Conservation (phyloP, 2,113 vertebrate genomes). For the Greenwoodochromis staneri region DNA sequence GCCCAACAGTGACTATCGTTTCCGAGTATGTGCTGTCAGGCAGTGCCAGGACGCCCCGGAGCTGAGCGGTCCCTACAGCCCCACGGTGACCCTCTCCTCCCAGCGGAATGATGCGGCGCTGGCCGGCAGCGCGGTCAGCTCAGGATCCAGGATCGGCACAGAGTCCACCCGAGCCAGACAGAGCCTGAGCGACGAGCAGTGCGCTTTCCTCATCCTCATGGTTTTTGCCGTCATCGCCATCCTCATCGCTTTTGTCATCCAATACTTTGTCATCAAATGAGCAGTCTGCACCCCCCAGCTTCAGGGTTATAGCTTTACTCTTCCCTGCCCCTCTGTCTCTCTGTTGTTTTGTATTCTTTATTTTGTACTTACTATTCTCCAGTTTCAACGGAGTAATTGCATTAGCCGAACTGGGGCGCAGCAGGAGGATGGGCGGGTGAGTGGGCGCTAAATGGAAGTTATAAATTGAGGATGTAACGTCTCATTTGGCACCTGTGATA, state of each 20-base stretch:
- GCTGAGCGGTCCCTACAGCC: conserved; percentile 86
- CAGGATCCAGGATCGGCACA: conserved; percentile 65
- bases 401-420: not conserved
- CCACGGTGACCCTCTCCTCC: conserved; percentile 82
- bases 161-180: conserved; percentile 73
- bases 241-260: conserved; percentile 94
- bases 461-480: not conserved
- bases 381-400: conserved; percentile 20
- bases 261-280: conserved; percentile 99
- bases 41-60: conserved; percentile 87
- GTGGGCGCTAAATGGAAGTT: not conserved
- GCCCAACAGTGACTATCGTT: conserved; percentile 88
- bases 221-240: conserved; percentile 91
- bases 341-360: conserved; percentile 42
- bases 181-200: conserved; percentile 90
- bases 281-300: conserved; percentile 19
- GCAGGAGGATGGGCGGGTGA: not conserved
- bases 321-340: not conserved
- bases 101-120: conserved; percentile 74
- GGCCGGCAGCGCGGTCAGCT: conserved; percentile 58
- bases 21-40: conserved; percentile 85
- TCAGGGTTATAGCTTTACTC: conserved; percentile 65
- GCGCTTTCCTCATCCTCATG: conserved; percentile 91
- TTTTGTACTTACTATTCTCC: conserved; percentile 34
- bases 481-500: not conserved